Base-by-base conservation (phyloP, 1,140 invertebrate species). In the Diabrotica virgifera region DNA sequence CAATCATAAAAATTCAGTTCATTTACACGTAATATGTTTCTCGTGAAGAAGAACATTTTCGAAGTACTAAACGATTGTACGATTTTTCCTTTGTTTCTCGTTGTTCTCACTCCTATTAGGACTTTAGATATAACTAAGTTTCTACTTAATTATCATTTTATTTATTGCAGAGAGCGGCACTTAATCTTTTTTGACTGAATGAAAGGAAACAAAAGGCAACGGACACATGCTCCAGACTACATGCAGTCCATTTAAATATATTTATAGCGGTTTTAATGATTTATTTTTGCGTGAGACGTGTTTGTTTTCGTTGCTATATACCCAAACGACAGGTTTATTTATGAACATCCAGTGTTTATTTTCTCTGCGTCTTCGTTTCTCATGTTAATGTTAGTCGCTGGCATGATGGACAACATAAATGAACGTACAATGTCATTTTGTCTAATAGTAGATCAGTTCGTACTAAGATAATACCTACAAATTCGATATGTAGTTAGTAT, bases 241-340 rank as follows among this genome's bases (percentile, higher is more conserved):
- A 54, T 57, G 55, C 55, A 57, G 55, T 57, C 36, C 35, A 57
- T 57, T 57, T 57, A 36, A 36, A 57, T 55, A 65, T 65, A 60
- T 56, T 60, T 60, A 61, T 56, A 50, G 14, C 5, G n/a, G 52
- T 38, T 36, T 54, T 65, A 65, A 65, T 65, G 64, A 65, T 65
- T 65, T 65, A 65, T 65, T 65, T 65, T 65, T 57, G 64, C 64
- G 55, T 36, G 35, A 51, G 64, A 60, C 36, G 38, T 65, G 64
- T 65, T 65, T 65, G 54, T 65, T 65, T 65, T 53, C 13, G 13
- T 50, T 65, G 62, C 53, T 53, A 53, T 40, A 37, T 46, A 35
- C 9, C 57, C n/a, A 60, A 52, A 36, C 59, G 51, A 46, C 36
- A 36, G 12, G 55, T 65, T 65, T 65, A 65, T 65, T 65, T 65